Percentiles rank a stretch among this genome's conserved stretches.
Conservation (phyloP, 2,888 invertebrate species). For the Athalia rosae region DNA sequence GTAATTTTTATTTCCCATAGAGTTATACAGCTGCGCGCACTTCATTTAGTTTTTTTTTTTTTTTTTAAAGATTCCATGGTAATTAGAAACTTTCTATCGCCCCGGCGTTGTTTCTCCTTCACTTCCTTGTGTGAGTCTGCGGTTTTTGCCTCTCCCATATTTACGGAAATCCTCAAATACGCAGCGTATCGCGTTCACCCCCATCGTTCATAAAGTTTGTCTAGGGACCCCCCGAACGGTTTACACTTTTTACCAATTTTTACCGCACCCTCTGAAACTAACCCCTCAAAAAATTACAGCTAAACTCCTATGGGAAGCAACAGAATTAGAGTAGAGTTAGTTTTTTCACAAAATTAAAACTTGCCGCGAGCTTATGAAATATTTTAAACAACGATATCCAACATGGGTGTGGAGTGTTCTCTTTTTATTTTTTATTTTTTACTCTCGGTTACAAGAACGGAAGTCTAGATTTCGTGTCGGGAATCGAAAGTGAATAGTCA, state of each 20-base stretch:
- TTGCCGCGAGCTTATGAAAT: not conserved
- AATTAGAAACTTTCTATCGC: conserved; percentile 32
- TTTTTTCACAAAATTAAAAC: not conserved
- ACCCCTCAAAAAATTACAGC: not conserved
- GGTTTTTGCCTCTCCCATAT: not conserved
- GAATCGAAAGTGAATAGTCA: not conserved
- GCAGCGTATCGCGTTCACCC: conserved; percentile 7
- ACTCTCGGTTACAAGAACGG: conserved; percentile 53
- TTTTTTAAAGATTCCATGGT: conserved; percentile 34
- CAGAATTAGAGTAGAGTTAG: not conserved
- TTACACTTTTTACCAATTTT: not conserved
- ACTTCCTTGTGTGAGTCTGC: conserved; percentile 12
- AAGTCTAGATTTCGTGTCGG: conserved; percentile 62
- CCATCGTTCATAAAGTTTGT: not conserved
- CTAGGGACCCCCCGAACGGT: not conserved
- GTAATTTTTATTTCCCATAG: not conserved
- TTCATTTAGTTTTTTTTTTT: not conserved
- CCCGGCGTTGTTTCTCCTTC: not conserved
- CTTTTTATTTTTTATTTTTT: too few species aligned
- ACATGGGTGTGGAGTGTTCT: too few species aligned
- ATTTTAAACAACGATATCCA: too few species aligned
- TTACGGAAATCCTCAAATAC: conserved; percentile 6
- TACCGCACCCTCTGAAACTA: not conserved
- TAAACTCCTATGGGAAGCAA: conserved; percentile 13
- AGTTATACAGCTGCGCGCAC: conserved; percentile 8